Conservation (phyloP, 92 coral and sea anemone species). For the Actinostola sp. region DNA sequence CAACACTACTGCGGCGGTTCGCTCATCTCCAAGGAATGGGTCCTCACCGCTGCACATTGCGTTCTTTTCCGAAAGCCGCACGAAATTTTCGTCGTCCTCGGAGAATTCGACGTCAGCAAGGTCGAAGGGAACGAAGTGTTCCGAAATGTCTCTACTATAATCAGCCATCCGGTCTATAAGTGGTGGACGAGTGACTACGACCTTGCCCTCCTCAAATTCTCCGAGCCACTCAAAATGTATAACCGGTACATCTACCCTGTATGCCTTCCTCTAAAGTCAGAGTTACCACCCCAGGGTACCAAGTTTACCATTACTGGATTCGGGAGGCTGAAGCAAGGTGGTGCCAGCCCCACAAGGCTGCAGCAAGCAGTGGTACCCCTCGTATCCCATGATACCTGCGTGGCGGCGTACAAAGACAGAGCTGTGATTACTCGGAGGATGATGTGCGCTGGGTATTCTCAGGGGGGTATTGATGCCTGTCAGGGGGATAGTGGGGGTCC, state of each 20-base stretch:
- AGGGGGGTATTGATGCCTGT: slow-evolving; percentile 70
- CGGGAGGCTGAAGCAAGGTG: slow-evolving; percentile 53
- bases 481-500: slow-evolving; percentile 82
- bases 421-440: slow-evolving; percentile 40
- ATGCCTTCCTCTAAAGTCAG: slow-evolving; percentile 47
- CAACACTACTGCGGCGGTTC: slow-evolving; percentile 63
- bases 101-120: slow-evolving; percentile 53
- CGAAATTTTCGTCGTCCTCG: slow-evolving; percentile 50
- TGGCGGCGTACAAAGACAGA: slow-evolving; percentile 29
- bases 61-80: slow-evolving; percentile 49
- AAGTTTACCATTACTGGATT: slow-evolving; percentile 62
- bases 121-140: slow-evolving; percentile 57
- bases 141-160: slow-evolving; percentile 35
- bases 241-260: slow-evolving; percentile 59
- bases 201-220: slow-evolving; percentile 52
- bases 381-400: slow-evolving; percentile 44
- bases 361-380: slow-evolving; percentile 65
- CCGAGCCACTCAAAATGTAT: slow-evolving; percentile 40
- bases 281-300: slow-evolving; percentile 46
- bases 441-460: slow-evolving; percentile 61
- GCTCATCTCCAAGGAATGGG: slow-evolving; percentile 59
- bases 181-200: slow-evolving; percentile 62
- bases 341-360: slow-evolving; percentile 38
- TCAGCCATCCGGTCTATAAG: slow-evolving; percentile 41
- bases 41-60: slow-evolving; percentile 69